phyloP scores from a whole-genome alignment of 2,113 vertebrate species.

The Tinamus guttatus region DNA sequence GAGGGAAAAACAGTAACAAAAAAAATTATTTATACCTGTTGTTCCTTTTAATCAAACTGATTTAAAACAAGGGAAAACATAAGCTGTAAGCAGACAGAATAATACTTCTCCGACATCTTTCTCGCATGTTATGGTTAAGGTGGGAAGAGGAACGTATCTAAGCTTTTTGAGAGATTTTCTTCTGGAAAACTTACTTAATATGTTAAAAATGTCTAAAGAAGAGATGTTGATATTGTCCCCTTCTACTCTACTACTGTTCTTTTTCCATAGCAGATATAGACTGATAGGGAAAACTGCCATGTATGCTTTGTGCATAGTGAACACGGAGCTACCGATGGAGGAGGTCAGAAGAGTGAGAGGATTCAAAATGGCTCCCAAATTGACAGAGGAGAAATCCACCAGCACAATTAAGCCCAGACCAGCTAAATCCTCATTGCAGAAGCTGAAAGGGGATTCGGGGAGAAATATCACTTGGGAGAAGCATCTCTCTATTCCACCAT shows the following conservation, averaged over 20 bases:
- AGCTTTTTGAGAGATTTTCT: neutral
- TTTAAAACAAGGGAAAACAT: neutral
- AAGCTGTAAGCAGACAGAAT: neutral
- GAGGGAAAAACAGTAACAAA: neutral
- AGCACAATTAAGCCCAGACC: neutral
- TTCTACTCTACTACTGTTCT: neutral
- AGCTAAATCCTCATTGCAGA: neutral
- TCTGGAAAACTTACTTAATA: neutral
- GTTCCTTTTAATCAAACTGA: neutral
- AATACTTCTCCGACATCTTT: neutral
- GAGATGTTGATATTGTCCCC: neutral
- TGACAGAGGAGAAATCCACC: rapidly evolving
- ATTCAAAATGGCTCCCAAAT: neutral
- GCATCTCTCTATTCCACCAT: rapidly evolving
- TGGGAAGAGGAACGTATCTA: neutral
- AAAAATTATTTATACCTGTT: neutral
- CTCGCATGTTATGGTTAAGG: neutral
- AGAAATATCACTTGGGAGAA: neutral
- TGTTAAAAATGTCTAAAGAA: neutral
- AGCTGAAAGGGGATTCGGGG: neutral
- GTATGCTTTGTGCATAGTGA: neutral
- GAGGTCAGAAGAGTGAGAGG: neutral
- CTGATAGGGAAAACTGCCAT: neutral
- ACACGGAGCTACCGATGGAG: rapidly evolving
- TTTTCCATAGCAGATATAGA: neutral